A percentile compares a stretch with the other conserved stretches of the same genome.
phyloP scores from a whole-genome alignment of 1,140 invertebrate genomes.

The Capitella teleta region DNA sequence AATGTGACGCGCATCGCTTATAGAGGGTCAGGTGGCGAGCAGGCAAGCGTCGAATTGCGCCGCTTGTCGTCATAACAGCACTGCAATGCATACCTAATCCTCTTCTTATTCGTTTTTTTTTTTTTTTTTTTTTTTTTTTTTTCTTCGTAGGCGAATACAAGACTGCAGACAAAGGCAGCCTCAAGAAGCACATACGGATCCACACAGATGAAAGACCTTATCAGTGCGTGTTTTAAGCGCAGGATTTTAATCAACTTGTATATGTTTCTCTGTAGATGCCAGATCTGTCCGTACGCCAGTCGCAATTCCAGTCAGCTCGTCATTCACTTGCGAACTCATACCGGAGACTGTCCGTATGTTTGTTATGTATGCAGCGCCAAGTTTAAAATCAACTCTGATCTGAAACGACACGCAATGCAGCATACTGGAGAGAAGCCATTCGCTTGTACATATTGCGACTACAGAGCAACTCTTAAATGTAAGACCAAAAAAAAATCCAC shows the following conservation, averaged over 20 bases:
- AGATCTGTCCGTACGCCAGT: conserved; percentile 42
- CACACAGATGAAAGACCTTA: conserved; percentile 94
- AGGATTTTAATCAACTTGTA: neutral
- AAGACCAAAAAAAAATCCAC: neutral
- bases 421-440: conserved; percentile 76
- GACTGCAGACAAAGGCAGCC: conserved; percentile 77
- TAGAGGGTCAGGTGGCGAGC: neutral
- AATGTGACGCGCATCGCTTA: neutral
- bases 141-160: conserved; percentile 25
- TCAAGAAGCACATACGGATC: conserved; percentile 93
- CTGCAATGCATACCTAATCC: neutral
- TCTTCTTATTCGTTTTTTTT: conserved; percentile 1
- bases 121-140: conserved; percentile 1
- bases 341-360: conserved; percentile 52
- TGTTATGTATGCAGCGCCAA: conserved; percentile 52
- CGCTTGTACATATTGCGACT: conserved; percentile 52
- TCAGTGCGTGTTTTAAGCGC: conserved; percentile 26
- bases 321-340: conserved; percentile 56
- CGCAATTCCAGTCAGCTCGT: conserved; percentile 44
- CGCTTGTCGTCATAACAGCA: neutral
- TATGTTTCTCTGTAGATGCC: conserved; percentile 28
- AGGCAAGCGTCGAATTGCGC: neutral
- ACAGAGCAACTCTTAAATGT: conserved; percentile 30
- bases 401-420: conserved; percentile 65
- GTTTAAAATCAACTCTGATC: conserved; percentile 45